These are phyloP conservation scores for Mesoclemmys tuberculata DNA, from an alignment of 2,113 vertebrate species.

Conservation along the genomic window DNA sequence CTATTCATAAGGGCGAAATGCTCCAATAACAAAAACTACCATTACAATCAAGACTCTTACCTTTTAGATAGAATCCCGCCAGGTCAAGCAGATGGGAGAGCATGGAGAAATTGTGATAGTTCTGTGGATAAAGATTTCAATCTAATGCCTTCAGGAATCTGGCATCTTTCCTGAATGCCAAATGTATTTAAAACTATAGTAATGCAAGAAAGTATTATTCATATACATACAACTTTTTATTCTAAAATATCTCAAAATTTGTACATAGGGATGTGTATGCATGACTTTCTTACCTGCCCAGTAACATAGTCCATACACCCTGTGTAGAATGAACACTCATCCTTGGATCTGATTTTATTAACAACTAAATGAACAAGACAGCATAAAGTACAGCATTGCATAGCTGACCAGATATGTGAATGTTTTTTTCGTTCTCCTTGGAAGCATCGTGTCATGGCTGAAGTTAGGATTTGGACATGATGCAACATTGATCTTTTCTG, in stretches of 20 bases:
- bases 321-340: not conserved
- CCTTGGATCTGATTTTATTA: not conserved
- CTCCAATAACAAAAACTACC: not conserved
- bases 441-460: not conserved
- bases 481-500: not conserved
- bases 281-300: not conserved
- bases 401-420: not conserved
- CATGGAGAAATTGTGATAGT: not conserved
- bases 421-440: not conserved
- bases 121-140: accelerated
- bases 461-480: not conserved
- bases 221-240: not conserved
- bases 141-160: constrained; percentile 10
- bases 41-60: not conserved
- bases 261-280: accelerated
- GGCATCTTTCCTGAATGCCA: not conserved
- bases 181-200: not conserved
- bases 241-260: not conserved
- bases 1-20: not conserved
- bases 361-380: not conserved
- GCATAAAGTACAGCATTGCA: not conserved
- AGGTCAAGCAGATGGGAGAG: not conserved
- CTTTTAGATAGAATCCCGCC: not conserved
- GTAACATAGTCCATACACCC: not conserved
- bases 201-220: not conserved